Evolutionary conservation across 2,797 vertebrate species (phyloP), one percentile per base, ranked within the genome.

Genomic region (Lindbergichthys nudifrons): DNA sequence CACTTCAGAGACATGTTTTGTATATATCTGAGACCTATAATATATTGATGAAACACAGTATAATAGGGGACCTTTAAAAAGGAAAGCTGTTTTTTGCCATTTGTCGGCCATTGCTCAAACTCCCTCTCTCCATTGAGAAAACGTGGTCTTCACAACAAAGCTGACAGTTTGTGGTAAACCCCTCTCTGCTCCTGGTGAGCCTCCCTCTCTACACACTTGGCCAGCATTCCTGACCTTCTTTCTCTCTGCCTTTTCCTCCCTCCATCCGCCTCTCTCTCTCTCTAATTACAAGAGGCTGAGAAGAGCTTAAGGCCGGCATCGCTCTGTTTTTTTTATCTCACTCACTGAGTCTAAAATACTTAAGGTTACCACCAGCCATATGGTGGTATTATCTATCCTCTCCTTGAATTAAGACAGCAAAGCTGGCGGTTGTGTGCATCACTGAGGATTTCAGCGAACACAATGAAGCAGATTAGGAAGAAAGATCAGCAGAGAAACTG

Each of bases 261-360:
- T 77, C 63, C 47, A 58, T 50, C 64, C 3, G 1, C 59, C 67
- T 59, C 71, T 80, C 78, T 79, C 78, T 79, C 70, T 64, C 70
- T 91, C 77, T 83, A 87, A 88, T 91, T 84, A 87, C 82, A 82
- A 81, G 74, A 73, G 45, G 59, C 75, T 69, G 75, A 65, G 60
- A 67, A 46, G 65, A 75, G 87, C 87, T 87, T 89, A 76, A 70
- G 70, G 42, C 39, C 1, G 14, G 42, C 79, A 80, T 89, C 66
- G 84, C 48, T 69, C 54, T 21, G 2, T n/a, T 61, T 62, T 62
- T 30, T 54, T 13, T 16, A 30, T 13, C n/a, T 62, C 66, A 36
- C 70, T 36, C 71, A 26, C 66, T 21, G 48, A 70, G 50, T 53
- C 51, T 54, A 48, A 81, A 82, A 79, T 83, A 76, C 70, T 77